These are phyloP conservation scores for Timema cristinae DNA, from an alignment of 2,888 invertebrate genomes.

Conservation along the genomic window DNA sequence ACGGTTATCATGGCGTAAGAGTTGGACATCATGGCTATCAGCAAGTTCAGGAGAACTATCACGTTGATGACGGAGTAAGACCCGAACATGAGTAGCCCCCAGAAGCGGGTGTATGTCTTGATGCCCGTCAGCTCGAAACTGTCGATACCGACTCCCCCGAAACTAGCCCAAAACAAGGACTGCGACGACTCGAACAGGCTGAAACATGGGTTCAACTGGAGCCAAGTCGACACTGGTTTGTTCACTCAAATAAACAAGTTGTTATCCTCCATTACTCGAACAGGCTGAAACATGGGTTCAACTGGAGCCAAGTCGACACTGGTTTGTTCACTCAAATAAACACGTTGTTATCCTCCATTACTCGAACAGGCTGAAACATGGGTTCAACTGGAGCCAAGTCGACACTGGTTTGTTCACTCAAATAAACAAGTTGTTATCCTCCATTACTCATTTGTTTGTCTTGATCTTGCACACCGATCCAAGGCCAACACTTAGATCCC, in stretches of 20 bases:
- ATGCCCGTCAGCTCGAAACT: slow-evolving; percentile 85
- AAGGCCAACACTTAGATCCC: too few species aligned
- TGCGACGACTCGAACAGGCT: slow-evolving; percentile 94
- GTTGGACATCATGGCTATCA: slow-evolving; percentile 98
- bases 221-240: too few species aligned
- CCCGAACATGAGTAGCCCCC: slow-evolving; percentile 94
- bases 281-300: slow-evolving; percentile 54
- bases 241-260: too few species aligned
- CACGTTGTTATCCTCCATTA: too few species aligned
- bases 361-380: slow-evolving; percentile 73
- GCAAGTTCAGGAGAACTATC: slow-evolving; percentile 86
- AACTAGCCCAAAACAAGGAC: slow-evolving; percentile 94
- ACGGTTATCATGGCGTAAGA: slow-evolving; percentile 91
- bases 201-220: slow-evolving; percentile 25
- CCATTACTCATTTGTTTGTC: too few species aligned
- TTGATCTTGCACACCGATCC: too few species aligned
- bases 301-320: too few species aligned
- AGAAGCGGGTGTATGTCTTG: slow-evolving; percentile 87
- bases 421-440: too few species aligned
- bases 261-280: too few species aligned
- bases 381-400: too few species aligned
- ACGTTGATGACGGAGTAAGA: slow-evolving; percentile 93
- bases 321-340: too few species aligned
- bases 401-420: too few species aligned
- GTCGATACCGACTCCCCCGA: slow-evolving; percentile 84